phyloP scores from a whole-genome alignment of 1,140 invertebrate genomes.

The Diprion similis region DNA sequence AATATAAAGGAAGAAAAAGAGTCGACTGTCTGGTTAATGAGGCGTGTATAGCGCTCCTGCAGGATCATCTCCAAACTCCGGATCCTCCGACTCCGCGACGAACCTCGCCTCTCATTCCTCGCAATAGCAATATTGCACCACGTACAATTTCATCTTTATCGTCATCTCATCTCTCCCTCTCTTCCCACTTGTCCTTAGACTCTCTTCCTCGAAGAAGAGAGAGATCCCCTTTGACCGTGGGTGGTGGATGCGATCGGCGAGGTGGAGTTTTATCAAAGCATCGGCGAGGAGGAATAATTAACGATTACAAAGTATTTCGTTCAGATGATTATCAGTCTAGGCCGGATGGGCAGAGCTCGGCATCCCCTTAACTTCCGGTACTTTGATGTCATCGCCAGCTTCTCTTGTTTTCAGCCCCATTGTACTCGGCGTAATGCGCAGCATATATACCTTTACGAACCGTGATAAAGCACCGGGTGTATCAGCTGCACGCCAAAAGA shows the following conservation, averaged over 20 bases:
- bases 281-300: slow-evolving; percentile 3
- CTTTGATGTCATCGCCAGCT: neutral
- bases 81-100: neutral
- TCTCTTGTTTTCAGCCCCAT: slow-evolving; percentile 7
- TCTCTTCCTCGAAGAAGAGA: neutral
- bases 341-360: neutral
- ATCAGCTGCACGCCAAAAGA: neutral
- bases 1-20: slow-evolving; percentile 7
- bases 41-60: neutral
- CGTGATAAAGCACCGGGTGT: neutral
- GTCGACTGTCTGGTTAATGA: slow-evolving; percentile 10
- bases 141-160: neutral
- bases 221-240: neutral
- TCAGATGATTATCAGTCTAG: slow-evolving; percentile 5
- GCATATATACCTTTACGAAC: slow-evolving; percentile 8
- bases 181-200: neutral
- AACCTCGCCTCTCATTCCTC: neutral
- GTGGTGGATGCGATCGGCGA: neutral
- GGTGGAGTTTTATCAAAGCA: neutral
- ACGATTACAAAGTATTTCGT: slow-evolving; percentile 7
- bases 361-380: slow-evolving; percentile 5
- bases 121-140: neutral
- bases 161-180: neutral
- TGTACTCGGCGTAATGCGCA: slow-evolving; percentile 4
- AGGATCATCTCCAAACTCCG: slow-evolving; percentile 9